Conservation (phyloP, 2,113 vertebrate genomes). For the Candoia aspera region DNA sequence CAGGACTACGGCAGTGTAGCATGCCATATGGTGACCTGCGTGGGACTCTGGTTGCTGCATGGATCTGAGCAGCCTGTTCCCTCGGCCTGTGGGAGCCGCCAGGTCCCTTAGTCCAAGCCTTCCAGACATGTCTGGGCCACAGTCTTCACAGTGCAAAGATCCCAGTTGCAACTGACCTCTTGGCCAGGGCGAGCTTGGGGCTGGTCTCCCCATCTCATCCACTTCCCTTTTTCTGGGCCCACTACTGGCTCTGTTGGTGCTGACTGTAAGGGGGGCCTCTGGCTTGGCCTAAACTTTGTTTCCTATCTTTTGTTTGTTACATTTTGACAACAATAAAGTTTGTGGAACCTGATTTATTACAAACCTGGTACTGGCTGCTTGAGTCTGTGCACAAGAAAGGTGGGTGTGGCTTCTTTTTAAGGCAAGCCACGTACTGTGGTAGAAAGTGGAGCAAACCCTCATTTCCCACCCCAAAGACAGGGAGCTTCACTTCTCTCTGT, state of each 20-base stretch:
- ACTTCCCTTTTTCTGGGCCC: conserved; percentile 23
- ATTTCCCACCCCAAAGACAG: neutral
- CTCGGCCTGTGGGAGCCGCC: conserved; percentile 16
- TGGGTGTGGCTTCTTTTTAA: neutral
- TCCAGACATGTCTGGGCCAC: conserved; percentile 26
- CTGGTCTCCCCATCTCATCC: conserved; percentile 66
- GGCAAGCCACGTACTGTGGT: neutral
- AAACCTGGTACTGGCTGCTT: conserved; percentile 45
- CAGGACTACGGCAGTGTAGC: conserved; percentile 91
- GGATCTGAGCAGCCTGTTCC: conserved; percentile 13
- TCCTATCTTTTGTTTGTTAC: conserved; percentile 81
- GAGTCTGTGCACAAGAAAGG: neutral
- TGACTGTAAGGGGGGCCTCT: conserved; percentile 34
- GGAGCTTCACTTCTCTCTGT: neutral
- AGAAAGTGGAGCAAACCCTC: neutral
- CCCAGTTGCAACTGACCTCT: conserved; percentile 32
- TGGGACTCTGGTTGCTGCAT: conserved; percentile 23
- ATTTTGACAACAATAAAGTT: conserved; percentile 82
- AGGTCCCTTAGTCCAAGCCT: conserved; percentile 6
- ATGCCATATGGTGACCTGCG: neutral
- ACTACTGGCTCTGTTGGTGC: conserved; percentile 44
- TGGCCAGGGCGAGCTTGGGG: conserved; percentile 54
- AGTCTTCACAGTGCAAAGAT: conserved; percentile 16
- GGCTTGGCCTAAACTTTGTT: conserved; percentile 64
- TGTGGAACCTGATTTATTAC: conserved; percentile 75